A percentile compares a stretch with the other conserved stretches of the same genome.
phyloP scores from a whole-genome alignment of 2,888 invertebrate genomes.

The Tenthredo amoena region DNA sequence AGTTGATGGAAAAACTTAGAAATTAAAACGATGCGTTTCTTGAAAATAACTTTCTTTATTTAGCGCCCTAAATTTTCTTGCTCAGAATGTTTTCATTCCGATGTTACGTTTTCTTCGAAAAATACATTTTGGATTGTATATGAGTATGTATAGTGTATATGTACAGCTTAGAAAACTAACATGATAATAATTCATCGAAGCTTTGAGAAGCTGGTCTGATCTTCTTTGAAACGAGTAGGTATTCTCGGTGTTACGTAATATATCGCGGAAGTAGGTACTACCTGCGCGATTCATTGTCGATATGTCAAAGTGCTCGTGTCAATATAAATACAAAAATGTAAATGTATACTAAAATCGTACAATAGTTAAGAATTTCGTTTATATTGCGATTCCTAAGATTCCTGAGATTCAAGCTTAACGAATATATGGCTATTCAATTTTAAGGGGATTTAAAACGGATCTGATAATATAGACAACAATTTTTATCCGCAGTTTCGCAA shows the following conservation, averaged over 20 bases:
- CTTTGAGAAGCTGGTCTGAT: background rate
- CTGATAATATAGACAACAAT: background rate
- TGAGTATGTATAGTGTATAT: background rate
- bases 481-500: background rate
- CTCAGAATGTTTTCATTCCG: background rate
- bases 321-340: background rate
- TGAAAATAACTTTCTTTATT: background rate
- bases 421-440: background rate
- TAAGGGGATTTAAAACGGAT: background rate
- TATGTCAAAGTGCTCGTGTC: background rate
- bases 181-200: conserved; percentile 24
- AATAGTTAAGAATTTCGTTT: background rate
- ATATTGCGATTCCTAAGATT: background rate
- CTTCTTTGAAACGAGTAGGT: background rate
- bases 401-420: background rate
- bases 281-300: background rate
- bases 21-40: background rate
- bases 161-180: conserved; percentile 8
- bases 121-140: background rate
- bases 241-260: background rate
- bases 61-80: background rate
- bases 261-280: background rate
- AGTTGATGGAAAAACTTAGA: background rate
- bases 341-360: background rate
- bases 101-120: background rate